phyloP scores from a whole-genome alignment of 1,140 invertebrate genomes.

The Lasioglossum albipes region DNA sequence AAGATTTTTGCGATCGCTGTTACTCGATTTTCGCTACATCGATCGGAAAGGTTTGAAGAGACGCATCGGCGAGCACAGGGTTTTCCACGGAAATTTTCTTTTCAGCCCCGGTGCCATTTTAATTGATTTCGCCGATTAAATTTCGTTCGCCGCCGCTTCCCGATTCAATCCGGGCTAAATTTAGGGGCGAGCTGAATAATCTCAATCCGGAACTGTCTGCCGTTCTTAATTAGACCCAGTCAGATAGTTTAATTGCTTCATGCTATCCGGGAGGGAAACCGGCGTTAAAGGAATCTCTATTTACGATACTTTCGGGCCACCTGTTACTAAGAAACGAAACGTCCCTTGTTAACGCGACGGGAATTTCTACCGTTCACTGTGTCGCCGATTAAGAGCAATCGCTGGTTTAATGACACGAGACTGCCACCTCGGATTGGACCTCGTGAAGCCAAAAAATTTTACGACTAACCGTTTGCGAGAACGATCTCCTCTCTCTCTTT shows the following conservation, averaged over 20 bases:
- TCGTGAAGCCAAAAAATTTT: too few species aligned
- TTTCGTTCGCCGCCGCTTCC: neutral
- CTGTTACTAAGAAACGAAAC: constrained; percentile 31
- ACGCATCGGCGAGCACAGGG: too few species aligned
- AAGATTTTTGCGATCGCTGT: too few species aligned
- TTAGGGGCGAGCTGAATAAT: constrained; percentile 34
- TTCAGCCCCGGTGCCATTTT: neutral
- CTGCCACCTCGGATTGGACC: neutral
- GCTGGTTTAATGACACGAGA: neutral
- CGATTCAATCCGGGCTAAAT: constrained; percentile 24
- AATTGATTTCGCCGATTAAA: constrained; percentile 33
- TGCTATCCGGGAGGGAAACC: constrained; percentile 1
- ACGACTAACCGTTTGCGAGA: too few species aligned
- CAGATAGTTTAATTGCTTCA: constrained; percentile 41
- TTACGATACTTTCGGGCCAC: constrained; percentile 44
- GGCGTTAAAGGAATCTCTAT: constrained; percentile 36
- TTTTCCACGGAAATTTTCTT: neutral
- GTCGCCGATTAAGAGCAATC: constrained; percentile 7
- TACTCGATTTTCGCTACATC: too few species aligned
- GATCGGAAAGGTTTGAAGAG: neutral
- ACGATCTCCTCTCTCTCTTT: too few species aligned
- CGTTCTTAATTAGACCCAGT: constrained; percentile 41
- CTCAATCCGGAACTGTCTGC: constrained; percentile 28
- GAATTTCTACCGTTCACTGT: neutral
- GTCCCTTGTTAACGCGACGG: constrained; percentile 10